Evolutionary conservation across 2,797 vertebrate species (phyloP), one percentile per base, ranked within the genome.

Genomic region (Rhinella marina): DNA sequence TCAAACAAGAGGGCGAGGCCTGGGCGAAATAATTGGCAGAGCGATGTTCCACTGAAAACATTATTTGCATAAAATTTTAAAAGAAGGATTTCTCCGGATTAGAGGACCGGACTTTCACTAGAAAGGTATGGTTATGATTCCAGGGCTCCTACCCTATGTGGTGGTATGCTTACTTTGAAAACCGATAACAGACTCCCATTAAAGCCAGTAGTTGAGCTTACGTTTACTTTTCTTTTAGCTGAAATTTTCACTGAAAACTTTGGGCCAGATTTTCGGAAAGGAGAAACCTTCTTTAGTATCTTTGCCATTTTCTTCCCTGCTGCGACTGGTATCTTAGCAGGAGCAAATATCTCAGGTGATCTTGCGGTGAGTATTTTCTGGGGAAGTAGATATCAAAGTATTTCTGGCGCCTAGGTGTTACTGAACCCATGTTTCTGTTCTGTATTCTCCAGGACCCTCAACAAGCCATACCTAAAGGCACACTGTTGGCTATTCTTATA

Each of bases 241-340:
- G 92, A 94, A 48, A 97, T 99, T 93, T 95, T 99, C 95, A 94
- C 92, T 93, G 98, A 99, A 91, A 99, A 99, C 94, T 97, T 99
- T 95, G 96, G 96, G 89, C 97, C 98, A 0, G 95, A 97, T 93
- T 99, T 99, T 85, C 93, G 95, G 88, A 85, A 85, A 0, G 95
- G 86, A 0, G 94, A 99, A 92, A 97, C 96, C 0, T 99, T 99
- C 93, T 99, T 99, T 92, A 98, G 98, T 0, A 97, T 99, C 1
- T 99, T 99, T 88, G 93, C 98, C 85, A 99, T 99, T 92, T 99
- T 99, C 94, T 99, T 99, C 93, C 98, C 98, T 76, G 98, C 98
- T 87, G 98, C 98, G 89, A 99, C 98, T 84, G 98, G 98, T 89
- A 99, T 99, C 93, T 94, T 99, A 91, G 98, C 98, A 61, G 98